Evolutionary conservation across 2,113 vertebrate species (phyloP).

Genomic region (Nycticryphes semicollaris): DNA sequence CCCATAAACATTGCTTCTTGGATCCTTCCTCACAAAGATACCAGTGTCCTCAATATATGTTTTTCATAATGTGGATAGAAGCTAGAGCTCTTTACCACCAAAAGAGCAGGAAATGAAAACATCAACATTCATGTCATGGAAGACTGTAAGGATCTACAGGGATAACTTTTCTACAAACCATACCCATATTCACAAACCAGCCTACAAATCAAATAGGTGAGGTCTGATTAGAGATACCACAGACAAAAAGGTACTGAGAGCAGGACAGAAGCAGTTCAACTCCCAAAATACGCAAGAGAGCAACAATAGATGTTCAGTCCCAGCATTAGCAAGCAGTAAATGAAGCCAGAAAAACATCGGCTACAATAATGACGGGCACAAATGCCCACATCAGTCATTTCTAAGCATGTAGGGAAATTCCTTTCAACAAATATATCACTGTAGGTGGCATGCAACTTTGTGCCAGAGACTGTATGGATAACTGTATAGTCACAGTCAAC

Average conservation of each 20-base stretch:
- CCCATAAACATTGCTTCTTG: slow-evolving; percentile 28
- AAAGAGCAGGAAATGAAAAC: not conserved
- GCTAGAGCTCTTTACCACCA: not conserved
- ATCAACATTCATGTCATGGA: not conserved
- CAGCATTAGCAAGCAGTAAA: slow-evolving; percentile 24
- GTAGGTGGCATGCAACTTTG: not conserved
- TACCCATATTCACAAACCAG: not conserved
- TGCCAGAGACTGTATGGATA: not conserved
- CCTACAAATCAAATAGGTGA: not conserved
- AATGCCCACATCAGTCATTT: slow-evolving; percentile 14
- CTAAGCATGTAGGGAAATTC: not conserved
- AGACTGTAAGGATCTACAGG: not conserved
- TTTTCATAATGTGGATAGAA: not conserved
- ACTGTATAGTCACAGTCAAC: not conserved
- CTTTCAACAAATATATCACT: not conserved
- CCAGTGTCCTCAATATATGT: not conserved
- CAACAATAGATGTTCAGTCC: slow-evolving; percentile 12
- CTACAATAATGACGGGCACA: not conserved
- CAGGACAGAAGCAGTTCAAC: not conserved
- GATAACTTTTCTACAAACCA: not conserved
- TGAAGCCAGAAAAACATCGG: slow-evolving; percentile 34
- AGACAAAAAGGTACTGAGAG: slow-evolving; percentile 3
- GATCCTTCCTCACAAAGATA: slow-evolving; percentile 14
- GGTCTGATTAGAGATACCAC: not conserved
- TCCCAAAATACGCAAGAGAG: not conserved